Evolutionary conservation across 2,888 invertebrate species (phyloP), one percentile per base, ranked within the genome.

Genomic region (Omphaloscelis lunosa): DNA sequence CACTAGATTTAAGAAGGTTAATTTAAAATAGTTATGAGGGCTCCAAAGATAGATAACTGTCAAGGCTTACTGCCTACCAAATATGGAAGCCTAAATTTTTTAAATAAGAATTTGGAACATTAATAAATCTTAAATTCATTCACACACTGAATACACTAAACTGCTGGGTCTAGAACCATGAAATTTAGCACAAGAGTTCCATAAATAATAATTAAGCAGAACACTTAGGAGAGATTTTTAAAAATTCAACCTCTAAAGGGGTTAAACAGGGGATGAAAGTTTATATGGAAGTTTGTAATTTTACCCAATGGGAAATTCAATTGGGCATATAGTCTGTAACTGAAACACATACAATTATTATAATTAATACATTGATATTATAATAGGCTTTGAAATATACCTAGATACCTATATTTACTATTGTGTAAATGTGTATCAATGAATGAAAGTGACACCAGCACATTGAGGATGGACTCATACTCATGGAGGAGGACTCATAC

Each of bases 391-490:
- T 41, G 6, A 61, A 41, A 51, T n/a, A 29, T 53, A 41, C 20
- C n/a, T 45, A 6, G 15, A 17, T 41, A n/a, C n/a, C n/a, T n/a
- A 51, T 12, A 53, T 53, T 69, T 51, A 7, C 15, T 29, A 8
- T 5, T 29, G 34, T 41, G 23, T 20, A 5, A n/a, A 23, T 27
- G 17, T 11, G 0, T 6, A 17, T 48, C 17, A 48, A 48, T 29
- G 11, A 70, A 70, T 58, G 17, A 67, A 63, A 48, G 20, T 3
- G 20, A 39, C 27, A 34, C 12, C 17, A 17, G 11, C 11, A 6
- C 56, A 80, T 27, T 80, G 15, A 80, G 27, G 68, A 39, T 81
- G n/a, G n/a, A n/a, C n/a, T n/a, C n/a, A n/a, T n/a, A n/a, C n/a
- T n/a, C n/a, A n/a, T n/a, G n/a, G n/a, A n/a, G n/a, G n/a, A n/a